Conservation (phyloP, 2,797 vertebrate species). For the Manis pentadactyla region DNA sequence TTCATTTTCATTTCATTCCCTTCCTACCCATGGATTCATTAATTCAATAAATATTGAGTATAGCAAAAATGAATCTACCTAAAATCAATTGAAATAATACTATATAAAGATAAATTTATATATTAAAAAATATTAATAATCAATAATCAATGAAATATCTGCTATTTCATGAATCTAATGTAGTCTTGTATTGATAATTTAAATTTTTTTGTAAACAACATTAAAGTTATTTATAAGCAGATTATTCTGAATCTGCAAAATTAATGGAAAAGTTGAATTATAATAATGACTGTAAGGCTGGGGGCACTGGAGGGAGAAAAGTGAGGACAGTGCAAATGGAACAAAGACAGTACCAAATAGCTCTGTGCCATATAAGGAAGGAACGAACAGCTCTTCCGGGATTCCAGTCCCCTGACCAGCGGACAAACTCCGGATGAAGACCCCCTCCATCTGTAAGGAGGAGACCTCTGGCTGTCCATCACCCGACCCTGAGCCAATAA, state of each 20-base stretch:
- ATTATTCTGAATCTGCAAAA: neutral
- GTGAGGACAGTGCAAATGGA: too few relatives aligned
- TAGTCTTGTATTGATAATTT: neutral
- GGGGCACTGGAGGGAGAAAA: too few relatives aligned
- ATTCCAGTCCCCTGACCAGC: too few relatives aligned
- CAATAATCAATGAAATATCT: neutral
- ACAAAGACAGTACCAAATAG: too few relatives aligned
- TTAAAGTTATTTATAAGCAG: neutral
- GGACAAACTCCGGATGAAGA: too few relatives aligned
- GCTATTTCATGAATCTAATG: neutral
- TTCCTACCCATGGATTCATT: neutral
- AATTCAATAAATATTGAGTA: neutral
- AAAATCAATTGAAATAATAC: neutral
- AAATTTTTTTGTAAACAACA: neutral
- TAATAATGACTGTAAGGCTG: too few relatives aligned
- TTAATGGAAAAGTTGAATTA: neutral
- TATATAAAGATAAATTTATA: neutral
- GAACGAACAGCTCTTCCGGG: too few relatives aligned
- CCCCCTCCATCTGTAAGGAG: too few relatives aligned
- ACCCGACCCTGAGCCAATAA: too few relatives aligned
- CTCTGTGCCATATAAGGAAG: too few relatives aligned
- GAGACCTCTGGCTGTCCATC: too few relatives aligned
- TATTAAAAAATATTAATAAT: neutral
- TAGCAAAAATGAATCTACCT: neutral
- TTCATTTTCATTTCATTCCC: neutral